These are phyloP conservation scores for Selenia dentaria DNA, from an alignment of 2,888 invertebrate species.

Conservation along the genomic window DNA sequence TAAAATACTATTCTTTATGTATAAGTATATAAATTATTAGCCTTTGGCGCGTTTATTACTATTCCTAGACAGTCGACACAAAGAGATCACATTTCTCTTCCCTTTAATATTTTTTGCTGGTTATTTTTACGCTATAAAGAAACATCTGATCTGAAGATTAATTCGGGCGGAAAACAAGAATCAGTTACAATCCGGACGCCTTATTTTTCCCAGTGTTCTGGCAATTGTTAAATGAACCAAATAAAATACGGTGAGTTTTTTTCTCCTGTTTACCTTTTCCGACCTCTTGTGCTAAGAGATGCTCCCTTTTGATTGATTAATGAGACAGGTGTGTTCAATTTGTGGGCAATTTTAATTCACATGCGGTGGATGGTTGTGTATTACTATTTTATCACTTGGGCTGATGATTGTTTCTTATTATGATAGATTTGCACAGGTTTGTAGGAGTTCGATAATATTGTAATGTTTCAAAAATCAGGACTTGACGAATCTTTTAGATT, in stretches of 20 bases:
- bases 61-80: neutral
- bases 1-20: too few species aligned
- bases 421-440: too few species aligned
- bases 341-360: conserved; percentile 9
- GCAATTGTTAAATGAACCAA: conserved; percentile 59
- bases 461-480: too few species aligned
- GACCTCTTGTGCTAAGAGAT: conserved; percentile 26
- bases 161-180: conserved; percentile 58
- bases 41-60: neutral
- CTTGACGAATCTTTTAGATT: too few species aligned
- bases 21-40: too few species aligned
- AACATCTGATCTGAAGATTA: conserved; percentile 40
- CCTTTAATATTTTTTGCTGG: conserved; percentile 14
- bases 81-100: conserved; percentile 13
- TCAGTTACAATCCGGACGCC: conserved; percentile 43
- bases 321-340: conserved; percentile 15
- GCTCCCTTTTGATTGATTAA: conserved; percentile 36
- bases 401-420: neutral
- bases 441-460: too few species aligned
- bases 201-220: conserved; percentile 46
- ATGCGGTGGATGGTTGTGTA: conserved; percentile 7
- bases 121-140: conserved; percentile 27
- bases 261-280: conserved; percentile 45
- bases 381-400: neutral
- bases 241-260: conserved; percentile 46